Conservation (phyloP, 2,797 vertebrate species). For the Poecilia gillii region DNA sequence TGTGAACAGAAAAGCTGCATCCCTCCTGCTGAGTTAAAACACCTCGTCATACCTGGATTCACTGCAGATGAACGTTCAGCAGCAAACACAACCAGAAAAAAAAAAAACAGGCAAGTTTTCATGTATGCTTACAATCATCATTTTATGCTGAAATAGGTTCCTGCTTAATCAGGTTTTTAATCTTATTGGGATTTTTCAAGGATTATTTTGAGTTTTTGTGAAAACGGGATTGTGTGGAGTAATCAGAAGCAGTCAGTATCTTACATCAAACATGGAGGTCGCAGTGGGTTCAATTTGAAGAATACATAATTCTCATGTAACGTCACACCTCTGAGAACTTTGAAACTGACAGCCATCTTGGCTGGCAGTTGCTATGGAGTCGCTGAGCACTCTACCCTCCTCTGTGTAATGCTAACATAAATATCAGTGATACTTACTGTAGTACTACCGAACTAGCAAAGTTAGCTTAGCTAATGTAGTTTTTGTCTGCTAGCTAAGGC, state of each 20-base stretch:
- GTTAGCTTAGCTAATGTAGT: too few relatives aligned
- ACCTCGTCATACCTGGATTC: constrained; percentile 28
- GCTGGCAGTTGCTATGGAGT: too few relatives aligned
- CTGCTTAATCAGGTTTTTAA: not conserved
- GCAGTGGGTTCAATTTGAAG: not conserved
- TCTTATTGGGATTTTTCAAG: not conserved
- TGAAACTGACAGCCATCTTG: too few relatives aligned
- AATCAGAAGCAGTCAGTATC: not conserved
- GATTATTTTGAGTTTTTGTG: not conserved
- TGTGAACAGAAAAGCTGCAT: constrained; percentile 18
- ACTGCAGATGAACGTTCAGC: constrained; percentile 23
- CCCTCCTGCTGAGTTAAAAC: constrained; percentile 46
- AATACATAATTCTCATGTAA: too few relatives aligned
- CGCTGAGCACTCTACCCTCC: too few relatives aligned
- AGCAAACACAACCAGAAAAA: constrained; percentile 18
- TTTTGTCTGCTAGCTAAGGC: too few relatives aligned
- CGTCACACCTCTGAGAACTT: too few relatives aligned
- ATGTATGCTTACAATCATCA: not conserved
- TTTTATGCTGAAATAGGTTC: not conserved
- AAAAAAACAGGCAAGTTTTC: not conserved
- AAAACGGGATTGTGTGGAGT: not conserved
- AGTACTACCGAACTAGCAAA: too few relatives aligned
- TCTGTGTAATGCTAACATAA: too few relatives aligned
- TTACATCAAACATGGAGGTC: not conserved
- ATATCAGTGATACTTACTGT: too few relatives aligned